phyloP scores from a whole-genome alignment of 2,113 vertebrate genomes.

The Hippocampus guttulatus region DNA sequence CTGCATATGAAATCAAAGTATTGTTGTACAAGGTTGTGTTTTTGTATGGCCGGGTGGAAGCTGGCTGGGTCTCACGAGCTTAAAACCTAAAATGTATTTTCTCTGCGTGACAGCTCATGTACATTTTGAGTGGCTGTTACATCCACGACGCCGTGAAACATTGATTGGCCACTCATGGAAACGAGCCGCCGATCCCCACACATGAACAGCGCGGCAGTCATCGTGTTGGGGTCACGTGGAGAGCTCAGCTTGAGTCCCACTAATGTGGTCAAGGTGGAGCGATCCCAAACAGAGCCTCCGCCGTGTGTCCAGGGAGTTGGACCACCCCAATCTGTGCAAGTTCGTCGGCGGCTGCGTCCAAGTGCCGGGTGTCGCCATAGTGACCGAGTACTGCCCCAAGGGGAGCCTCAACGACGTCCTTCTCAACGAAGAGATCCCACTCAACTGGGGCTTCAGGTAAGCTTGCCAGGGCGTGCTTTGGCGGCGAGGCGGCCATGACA shows the following conservation, averaged over 20 bases:
- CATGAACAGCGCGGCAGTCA: no score
- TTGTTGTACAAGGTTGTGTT: no score
- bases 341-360: slow-evolving; percentile 81
- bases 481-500: neutral
- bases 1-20: no score
- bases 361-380: slow-evolving; percentile 77
- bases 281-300: neutral
- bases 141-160: no score
- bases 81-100: no score
- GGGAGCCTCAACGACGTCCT: slow-evolving; percentile 79
- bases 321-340: slow-evolving; percentile 84
- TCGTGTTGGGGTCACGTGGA: no score
- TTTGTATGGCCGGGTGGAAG: no score
- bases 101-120: no score
- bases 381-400: slow-evolving; percentile 86
- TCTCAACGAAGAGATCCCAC: slow-evolving; percentile 79
- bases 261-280: neutral
- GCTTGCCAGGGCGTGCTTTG: neutral
- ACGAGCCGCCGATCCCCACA: neutral
- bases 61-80: no score
- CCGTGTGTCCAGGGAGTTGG: slow-evolving; percentile 75
- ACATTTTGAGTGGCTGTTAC: no score
- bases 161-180: neutral
- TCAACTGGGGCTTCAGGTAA: slow-evolving; percentile 84
- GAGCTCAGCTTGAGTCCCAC: neutral